These are phyloP conservation scores for Cavia aperea DNA, from an alignment of 2,113 vertebrate genomes.

Conservation along the genomic window DNA sequence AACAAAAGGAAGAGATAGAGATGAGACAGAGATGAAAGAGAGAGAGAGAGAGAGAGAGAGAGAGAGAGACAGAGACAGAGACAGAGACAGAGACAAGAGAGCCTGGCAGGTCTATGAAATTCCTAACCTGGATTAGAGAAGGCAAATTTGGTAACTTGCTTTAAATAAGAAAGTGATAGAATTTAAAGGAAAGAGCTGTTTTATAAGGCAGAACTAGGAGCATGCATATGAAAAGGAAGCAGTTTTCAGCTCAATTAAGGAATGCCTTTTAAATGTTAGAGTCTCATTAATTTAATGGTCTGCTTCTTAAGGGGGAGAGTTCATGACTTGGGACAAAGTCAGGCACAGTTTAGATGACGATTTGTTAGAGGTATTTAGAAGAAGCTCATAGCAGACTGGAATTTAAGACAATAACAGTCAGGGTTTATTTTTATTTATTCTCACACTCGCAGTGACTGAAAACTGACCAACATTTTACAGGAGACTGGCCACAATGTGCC, in stretches of 20 bases:
- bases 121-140: neutral
- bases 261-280: neutral
- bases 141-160: neutral
- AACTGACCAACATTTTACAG: neutral
- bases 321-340: neutral
- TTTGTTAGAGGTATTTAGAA: conserved; percentile 4
- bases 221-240: neutral
- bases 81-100: neutral
- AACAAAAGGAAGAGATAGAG: too few relatives aligned
- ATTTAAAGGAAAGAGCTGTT: neutral
- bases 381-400: neutral
- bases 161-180: neutral
- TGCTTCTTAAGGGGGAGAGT: neutral
- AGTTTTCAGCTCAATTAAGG: neutral
- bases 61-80: too few relatives aligned
- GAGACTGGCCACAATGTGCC: neutral
- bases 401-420: conserved; percentile 6
- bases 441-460: neutral
- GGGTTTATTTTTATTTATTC: conserved; percentile 39
- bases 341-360: neutral
- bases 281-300: conserved; percentile 35
- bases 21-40: too few relatives aligned
- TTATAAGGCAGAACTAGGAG: neutral
- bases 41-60: neutral
- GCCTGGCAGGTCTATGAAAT: too few relatives aligned